A percentile compares a stretch with the other conserved stretches of the same genome.
Evolutionary conservation across 2,888 invertebrate species (phyloP).

Genomic region (Clitarchus hookeri): DNA sequence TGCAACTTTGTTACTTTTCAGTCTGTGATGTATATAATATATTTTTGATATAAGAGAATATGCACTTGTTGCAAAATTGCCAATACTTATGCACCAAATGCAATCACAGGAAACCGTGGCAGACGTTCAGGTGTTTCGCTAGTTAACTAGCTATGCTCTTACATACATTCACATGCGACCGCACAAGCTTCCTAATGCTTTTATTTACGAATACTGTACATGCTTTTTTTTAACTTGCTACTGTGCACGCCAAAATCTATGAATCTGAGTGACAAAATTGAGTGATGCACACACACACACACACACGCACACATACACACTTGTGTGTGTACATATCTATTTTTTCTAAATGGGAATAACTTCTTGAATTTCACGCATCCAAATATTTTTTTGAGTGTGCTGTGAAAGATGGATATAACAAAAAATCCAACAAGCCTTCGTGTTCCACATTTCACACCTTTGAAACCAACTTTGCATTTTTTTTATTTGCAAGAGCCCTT

Average conservation of each 20-base stretch:
- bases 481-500: not conserved
- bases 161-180: not conserved
- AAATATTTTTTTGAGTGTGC: not conserved
- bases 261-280: not conserved
- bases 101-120: not conserved
- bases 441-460: not conserved
- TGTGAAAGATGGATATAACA: not conserved
- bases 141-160: not conserved
- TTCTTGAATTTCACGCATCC: not conserved
- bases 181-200: not conserved
- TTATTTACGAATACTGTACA: not conserved
- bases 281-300: not conserved
- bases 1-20: not conserved
- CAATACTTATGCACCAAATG: not conserved
- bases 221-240: not conserved
- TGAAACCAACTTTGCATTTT: not conserved
- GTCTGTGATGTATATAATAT: not conserved
- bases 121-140: not conserved
- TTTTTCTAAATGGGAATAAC: not conserved
- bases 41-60: not conserved
- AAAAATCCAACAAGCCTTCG: not conserved
- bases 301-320: no score
- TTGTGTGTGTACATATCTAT: no score
- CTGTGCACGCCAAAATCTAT: not conserved
- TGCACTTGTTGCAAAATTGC: not conserved